Conservation (phyloP, 2,797 vertebrate species). For the Pogonophryne albipinna region DNA sequence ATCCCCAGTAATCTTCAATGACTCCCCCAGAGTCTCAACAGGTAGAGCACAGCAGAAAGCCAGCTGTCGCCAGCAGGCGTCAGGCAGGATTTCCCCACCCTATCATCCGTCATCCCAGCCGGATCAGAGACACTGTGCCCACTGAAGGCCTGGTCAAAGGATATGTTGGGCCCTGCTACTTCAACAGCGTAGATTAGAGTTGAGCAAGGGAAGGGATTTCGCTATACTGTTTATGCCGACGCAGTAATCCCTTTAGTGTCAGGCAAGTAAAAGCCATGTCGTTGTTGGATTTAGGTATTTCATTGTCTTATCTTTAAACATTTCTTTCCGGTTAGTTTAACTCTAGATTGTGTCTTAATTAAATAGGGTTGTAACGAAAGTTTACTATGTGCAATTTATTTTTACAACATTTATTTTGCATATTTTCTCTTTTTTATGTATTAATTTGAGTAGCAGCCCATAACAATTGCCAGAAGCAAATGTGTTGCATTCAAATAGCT, state of each 20-base stretch:
- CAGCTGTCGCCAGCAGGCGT: constrained; percentile 68
- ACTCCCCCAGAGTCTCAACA: constrained; percentile 68
- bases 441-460: background rate
- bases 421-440: background rate
- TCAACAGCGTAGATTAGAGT: constrained; percentile 17
- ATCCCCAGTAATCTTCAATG: constrained; percentile 67
- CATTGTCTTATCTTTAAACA: background rate
- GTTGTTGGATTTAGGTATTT: constrained; percentile 1
- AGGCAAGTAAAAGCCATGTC: background rate
- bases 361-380: background rate
- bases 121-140: constrained; percentile 32
- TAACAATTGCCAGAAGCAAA: too few species aligned
- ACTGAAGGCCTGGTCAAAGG: constrained; percentile 29
- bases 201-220: background rate
- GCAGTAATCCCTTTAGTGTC: constrained; percentile 1
- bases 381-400: background rate
- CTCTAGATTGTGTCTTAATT: background rate
- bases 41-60: constrained; percentile 72
- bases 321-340: background rate
- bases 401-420: background rate
- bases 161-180: constrained; percentile 18
- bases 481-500: too few species aligned
- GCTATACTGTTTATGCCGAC: constrained; percentile 1
- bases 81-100: constrained; percentile 60
- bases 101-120: constrained; percentile 68